Percentiles rank a stretch among this genome's conserved stretches.
Conservation (phyloP, 2,797 vertebrate genomes). For the Cuculus canorus region DNA sequence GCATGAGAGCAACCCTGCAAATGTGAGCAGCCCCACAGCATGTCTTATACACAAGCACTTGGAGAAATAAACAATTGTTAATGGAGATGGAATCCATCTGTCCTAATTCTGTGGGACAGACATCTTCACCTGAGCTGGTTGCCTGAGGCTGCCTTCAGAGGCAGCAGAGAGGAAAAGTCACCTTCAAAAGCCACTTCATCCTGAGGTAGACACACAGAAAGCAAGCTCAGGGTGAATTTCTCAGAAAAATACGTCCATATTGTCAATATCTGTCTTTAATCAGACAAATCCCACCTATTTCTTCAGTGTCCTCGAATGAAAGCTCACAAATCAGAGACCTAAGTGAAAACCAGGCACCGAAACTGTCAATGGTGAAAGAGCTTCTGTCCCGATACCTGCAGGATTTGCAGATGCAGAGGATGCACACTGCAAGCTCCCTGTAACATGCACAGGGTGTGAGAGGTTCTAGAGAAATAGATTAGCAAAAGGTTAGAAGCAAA, state of each 20-base stretch:
- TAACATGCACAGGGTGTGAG: not conserved
- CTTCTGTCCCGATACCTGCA: not conserved
- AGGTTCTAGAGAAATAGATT: not conserved
- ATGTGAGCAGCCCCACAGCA: rapidly evolving
- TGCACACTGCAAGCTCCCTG: rapidly evolving
- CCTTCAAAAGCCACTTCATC: not conserved
- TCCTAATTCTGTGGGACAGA: not conserved
- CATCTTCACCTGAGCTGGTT: not conserved
- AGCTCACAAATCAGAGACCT: not conserved
- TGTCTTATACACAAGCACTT: rapidly evolving
- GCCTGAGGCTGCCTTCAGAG: not conserved
- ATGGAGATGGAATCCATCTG: not conserved
- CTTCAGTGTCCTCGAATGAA: not conserved
- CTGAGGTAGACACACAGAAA: not conserved
- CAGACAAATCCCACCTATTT: not conserved
- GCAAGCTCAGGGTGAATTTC: not conserved
- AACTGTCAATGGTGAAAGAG: not conserved
- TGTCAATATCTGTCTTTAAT: not conserved
- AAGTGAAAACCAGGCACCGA: not conserved
- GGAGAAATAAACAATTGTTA: not conserved
- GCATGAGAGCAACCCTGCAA: not conserved
- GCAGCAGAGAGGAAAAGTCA: not conserved
- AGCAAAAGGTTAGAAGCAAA: not conserved
- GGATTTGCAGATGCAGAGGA: not conserved
- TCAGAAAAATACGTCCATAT: not conserved